Evolutionary conservation across 2,888 invertebrate species (phyloP).

Genomic region (Altica lythri): DNA sequence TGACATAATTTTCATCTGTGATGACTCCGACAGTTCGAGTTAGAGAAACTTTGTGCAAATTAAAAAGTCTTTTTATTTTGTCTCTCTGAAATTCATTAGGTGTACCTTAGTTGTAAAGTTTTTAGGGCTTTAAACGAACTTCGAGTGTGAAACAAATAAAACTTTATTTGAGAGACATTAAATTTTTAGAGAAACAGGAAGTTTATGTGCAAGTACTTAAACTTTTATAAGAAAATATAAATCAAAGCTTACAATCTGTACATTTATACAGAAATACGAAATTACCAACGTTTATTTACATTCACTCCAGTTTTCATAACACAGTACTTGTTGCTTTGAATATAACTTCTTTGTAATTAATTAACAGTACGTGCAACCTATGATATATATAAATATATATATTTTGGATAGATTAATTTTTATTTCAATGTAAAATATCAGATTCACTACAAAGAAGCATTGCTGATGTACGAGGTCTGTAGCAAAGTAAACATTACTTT

Average conservation of each 20-base stretch:
- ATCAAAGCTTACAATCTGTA: background rate
- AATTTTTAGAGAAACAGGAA: conserved; percentile 12
- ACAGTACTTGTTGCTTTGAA: no score
- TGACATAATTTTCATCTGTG: conserved; percentile 9
- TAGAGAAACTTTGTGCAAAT: conserved; percentile 3
- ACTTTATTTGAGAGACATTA: conserved; percentile 14
- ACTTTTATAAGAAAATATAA: background rate
- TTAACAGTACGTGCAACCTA: no score
- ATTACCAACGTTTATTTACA: no score
- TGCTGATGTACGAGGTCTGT: no score
- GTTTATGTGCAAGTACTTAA: background rate
- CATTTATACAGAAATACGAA: no score
- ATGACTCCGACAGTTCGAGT: conserved; percentile 2
- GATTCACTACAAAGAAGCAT: no score
- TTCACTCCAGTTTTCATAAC: no score
- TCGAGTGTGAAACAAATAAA: conserved; percentile 19
- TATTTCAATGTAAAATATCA: no score
- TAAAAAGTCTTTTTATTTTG: conserved; percentile 2
- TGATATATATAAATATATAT: no score
- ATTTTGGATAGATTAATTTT: no score
- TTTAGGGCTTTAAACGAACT: conserved; percentile 2
- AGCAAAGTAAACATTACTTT: no score
- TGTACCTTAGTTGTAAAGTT: conserved; percentile 6
- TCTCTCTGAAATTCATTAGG: conserved; percentile 6
- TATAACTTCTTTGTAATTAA: no score